Percentiles rank a stretch among this genome's conserved stretches.
phyloP scores from a whole-genome alignment of 35 echinoderm and acorn worm species.

The Apostichopus parvimensis region DNA sequence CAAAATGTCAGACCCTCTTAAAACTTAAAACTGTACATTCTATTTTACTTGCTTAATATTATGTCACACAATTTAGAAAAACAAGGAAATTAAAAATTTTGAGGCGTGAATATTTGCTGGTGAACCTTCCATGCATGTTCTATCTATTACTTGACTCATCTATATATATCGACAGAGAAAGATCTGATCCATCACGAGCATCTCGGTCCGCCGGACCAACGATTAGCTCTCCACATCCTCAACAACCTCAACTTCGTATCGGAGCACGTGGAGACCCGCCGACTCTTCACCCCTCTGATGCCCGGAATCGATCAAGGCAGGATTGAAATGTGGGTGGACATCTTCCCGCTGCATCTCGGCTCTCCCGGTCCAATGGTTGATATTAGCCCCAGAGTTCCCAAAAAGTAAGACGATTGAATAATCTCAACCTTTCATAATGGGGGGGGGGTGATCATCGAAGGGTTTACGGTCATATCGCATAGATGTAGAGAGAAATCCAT shows the following conservation, averaged over 20 bases:
- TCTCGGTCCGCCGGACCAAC: slow-evolving; percentile 83
- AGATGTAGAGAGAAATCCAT: too few relatives aligned
- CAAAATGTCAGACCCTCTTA: too few relatives aligned
- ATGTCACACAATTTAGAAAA: too few relatives aligned
- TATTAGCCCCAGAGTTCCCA: slow-evolving; percentile 56
- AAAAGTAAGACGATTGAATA: slow-evolving; percentile 61
- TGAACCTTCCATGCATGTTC: not conserved
- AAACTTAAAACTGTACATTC: too few relatives aligned
- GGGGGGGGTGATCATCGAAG: too few relatives aligned
- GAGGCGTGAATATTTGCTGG: not conserved
- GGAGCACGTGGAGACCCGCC: slow-evolving; percentile 93
- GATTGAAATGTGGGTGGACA: slow-evolving; percentile 96
- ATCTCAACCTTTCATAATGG: slow-evolving; percentile 20
- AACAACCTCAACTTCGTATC: slow-evolving; percentile 64
- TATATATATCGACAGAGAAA: slow-evolving; percentile 45
- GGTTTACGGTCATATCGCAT: too few relatives aligned
- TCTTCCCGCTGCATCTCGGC: slow-evolving; percentile 80
- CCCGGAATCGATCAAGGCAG: slow-evolving; percentile 97
- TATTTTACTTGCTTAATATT: too few relatives aligned
- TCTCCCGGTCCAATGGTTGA: slow-evolving; percentile 63
- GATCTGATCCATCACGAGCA: slow-evolving; percentile 71
- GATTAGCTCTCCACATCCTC: slow-evolving; percentile 74
- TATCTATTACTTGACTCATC: not conserved
- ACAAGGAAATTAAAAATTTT: not conserved
- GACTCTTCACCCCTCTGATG: slow-evolving; percentile 88